Percentiles rank a stretch among this genome's conserved stretches.
These are phyloP conservation scores for Ceratina japonica DNA, from an alignment of 1,140 invertebrate species.

Conservation along the genomic window DNA sequence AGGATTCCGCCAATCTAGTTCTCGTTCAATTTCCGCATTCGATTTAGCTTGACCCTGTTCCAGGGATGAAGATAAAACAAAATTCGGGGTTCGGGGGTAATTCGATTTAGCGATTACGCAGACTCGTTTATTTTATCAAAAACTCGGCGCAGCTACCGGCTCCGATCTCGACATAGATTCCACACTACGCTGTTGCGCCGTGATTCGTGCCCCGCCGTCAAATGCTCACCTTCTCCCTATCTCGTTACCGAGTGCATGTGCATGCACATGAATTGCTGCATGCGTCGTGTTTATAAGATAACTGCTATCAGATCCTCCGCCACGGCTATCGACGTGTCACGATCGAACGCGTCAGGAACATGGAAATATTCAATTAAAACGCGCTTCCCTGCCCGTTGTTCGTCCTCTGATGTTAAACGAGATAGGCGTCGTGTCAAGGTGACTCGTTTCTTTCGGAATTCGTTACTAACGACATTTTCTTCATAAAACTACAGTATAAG, in stretches of 20 bases:
- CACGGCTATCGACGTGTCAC: slow-evolving; percentile 2
- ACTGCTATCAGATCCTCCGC: slow-evolving; percentile 1
- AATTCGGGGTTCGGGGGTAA: too few relatives aligned
- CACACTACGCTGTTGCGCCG: slow-evolving; percentile 15
- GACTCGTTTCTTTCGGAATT: too few relatives aligned
- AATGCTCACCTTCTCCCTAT: background rate
- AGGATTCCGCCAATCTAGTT: too few relatives aligned
- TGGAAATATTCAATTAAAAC: slow-evolving; percentile 12
- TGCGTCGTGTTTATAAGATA: slow-evolving; percentile 1
- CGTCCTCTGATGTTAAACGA: too few relatives aligned
- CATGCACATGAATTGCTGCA: slow-evolving; percentile 19
- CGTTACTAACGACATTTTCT: too few relatives aligned
- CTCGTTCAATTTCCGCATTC: too few relatives aligned
- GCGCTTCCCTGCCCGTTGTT: background rate
- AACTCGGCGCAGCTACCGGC: background rate
- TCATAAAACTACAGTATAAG: too few relatives aligned
- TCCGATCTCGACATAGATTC: background rate
- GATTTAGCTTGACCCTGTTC: too few relatives aligned
- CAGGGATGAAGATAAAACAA: too few relatives aligned
- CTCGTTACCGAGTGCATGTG: background rate
- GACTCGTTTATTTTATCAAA: slow-evolving; percentile 24
- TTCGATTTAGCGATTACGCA: background rate
- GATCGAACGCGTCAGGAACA: slow-evolving; percentile 1
- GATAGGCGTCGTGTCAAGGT: too few relatives aligned
- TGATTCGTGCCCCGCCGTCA: slow-evolving; percentile 21